These are phyloP conservation scores for Ia io DNA, from an alignment of 2,113 vertebrate genomes.

Conservation along the genomic window DNA sequence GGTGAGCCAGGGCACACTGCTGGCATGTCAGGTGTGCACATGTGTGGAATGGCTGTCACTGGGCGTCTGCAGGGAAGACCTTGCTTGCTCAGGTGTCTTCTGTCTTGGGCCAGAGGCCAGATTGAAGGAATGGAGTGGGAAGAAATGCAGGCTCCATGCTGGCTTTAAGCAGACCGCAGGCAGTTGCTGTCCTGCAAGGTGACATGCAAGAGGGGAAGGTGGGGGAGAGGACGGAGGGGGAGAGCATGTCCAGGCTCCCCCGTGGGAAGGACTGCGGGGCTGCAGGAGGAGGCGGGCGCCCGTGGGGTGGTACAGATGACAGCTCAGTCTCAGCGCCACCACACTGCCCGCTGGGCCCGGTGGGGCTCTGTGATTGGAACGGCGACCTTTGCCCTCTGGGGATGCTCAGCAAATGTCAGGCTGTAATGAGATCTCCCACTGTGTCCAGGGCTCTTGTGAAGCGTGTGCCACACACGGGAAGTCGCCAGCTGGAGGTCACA, in stretches of 20 bases:
- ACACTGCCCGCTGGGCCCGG: background rate
- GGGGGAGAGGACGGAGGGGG: background rate
- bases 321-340: background rate
- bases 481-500: background rate
- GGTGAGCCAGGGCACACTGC: background rate
- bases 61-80: background rate
- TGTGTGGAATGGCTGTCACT: background rate
- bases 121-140: background rate
- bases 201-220: background rate
- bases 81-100: background rate
- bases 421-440: slow-evolving; percentile 67
- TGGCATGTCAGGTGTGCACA: no score
- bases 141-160: background rate
- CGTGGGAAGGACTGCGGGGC: background rate
- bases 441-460: background rate
- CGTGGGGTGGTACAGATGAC: background rate
- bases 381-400: slow-evolving; percentile 61
- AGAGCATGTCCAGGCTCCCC: background rate
- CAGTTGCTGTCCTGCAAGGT: background rate
- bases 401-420: slow-evolving; percentile 69
- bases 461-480: background rate
- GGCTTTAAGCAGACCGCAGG: background rate
- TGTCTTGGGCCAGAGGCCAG: background rate
- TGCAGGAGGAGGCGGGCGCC: background rate
- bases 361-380: slow-evolving; percentile 39